Percentiles rank a stretch among this genome's conserved stretches.
Conservation (phyloP, 2,888 invertebrate species). For the Prosopocoilus inquinatus region DNA sequence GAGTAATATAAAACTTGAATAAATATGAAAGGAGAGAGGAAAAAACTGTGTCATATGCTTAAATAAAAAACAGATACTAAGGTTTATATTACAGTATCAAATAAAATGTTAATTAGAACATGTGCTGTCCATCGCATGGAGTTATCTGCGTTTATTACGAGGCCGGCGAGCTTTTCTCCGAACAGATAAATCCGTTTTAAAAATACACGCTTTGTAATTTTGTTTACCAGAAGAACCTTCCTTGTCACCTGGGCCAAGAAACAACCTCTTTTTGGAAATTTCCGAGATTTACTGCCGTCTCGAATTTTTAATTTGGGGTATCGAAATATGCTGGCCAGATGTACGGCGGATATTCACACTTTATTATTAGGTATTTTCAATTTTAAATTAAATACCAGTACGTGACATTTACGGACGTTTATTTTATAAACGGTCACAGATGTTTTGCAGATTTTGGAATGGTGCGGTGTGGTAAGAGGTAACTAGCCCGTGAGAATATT, state of each 20-base stretch:
- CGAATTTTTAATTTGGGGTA: background rate
- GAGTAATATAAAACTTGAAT: no score
- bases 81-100: slow-evolving; percentile 23
- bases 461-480: background rate
- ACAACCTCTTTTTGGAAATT: background rate
- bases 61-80: slow-evolving; percentile 18
- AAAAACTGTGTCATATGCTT: slow-evolving; percentile 1
- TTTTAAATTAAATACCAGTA: slow-evolving; percentile 1
- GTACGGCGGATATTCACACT: background rate
- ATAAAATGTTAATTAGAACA: slow-evolving; percentile 24
- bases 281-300: background rate
- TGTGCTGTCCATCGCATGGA: slow-evolving; percentile 16
- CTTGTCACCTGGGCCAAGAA: background rate
- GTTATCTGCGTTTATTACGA: background rate
- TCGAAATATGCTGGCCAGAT: background rate
- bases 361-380: slow-evolving; percentile 3
- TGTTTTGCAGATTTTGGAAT: slow-evolving; percentile 13
- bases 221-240: background rate
- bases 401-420: slow-evolving; percentile 1
- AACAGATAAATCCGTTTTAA: no score
- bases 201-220: no score
- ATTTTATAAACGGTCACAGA: slow-evolving; percentile 6
- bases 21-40: no score
- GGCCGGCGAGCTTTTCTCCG: background rate
- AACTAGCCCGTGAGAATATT: slow-evolving; percentile 1